Conservation (phyloP, 1,140 invertebrate genomes). For the Eumaeus atala region DNA sequence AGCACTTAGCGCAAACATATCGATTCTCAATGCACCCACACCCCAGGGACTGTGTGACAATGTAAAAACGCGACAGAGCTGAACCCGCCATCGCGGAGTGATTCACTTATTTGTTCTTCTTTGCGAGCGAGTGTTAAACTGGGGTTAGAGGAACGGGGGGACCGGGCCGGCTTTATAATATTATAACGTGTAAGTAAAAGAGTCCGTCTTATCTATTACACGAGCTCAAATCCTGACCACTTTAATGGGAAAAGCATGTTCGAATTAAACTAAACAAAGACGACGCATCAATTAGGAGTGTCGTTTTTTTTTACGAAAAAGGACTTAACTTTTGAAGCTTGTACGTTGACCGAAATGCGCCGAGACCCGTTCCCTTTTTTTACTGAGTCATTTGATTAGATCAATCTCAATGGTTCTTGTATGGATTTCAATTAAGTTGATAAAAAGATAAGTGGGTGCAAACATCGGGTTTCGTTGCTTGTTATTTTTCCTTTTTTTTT, state of each 20-base stretch:
- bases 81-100: constrained; percentile 37
- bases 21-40: constrained; percentile 56
- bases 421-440: constrained; percentile 68
- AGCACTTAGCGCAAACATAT: constrained; percentile 69
- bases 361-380: constrained; percentile 57
- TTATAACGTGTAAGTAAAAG: constrained; percentile 71
- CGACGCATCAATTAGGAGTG: constrained; percentile 70
- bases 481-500: constrained; percentile 22
- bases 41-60: constrained; percentile 56
- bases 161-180: constrained; percentile 56
- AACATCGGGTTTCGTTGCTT: constrained; percentile 44
- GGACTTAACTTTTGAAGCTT: constrained; percentile 64
- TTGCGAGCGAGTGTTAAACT: constrained; percentile 51
- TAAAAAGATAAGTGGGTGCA: constrained; percentile 62
- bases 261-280: constrained; percentile 74
- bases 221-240: constrained; percentile 67
- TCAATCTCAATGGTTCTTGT: constrained; percentile 68
- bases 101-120: constrained; percentile 57
- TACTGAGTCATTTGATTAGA: constrained; percentile 66
- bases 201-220: constrained; percentile 65
- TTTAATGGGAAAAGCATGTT: constrained; percentile 74
- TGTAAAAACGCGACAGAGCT: constrained; percentile 59
- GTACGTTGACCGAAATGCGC: constrained; percentile 58
- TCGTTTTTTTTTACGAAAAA: constrained; percentile 58
- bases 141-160: constrained; percentile 48